Percentiles rank a stretch among this genome's conserved stretches.
These are phyloP conservation scores for Micromesistius poutassou DNA, from an alignment of 2,797 vertebrate genomes.

Conservation along the genomic window DNA sequence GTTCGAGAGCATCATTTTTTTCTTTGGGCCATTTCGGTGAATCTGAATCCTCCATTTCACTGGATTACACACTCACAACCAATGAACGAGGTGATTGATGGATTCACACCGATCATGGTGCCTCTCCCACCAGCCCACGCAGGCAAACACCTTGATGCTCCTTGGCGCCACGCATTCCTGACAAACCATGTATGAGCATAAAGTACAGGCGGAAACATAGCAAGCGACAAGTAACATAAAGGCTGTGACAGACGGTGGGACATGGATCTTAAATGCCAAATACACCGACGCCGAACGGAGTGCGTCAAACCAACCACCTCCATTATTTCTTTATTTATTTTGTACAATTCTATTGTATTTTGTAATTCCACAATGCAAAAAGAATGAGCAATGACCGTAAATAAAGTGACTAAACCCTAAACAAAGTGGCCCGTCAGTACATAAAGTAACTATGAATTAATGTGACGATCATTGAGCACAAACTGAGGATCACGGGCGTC, in stretches of 20 bases:
- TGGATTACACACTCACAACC: background rate
- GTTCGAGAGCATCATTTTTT: background rate
- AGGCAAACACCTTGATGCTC: background rate
- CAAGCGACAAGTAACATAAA: background rate
- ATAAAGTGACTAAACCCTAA: too few relatives aligned
- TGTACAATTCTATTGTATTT: too few relatives aligned
- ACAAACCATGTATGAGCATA: background rate
- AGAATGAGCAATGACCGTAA: too few relatives aligned
- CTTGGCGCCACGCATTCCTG: background rate
- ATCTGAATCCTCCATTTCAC: background rate
- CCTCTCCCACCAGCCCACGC: background rate
- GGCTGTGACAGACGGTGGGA: conserved; percentile 16
- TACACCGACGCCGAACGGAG: too few relatives aligned
- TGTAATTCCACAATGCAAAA: too few relatives aligned
- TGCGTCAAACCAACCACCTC: too few relatives aligned
- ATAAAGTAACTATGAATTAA: too few relatives aligned
- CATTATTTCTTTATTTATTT: too few relatives aligned
- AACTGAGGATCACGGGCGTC: too few relatives aligned
- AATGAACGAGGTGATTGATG: background rate
- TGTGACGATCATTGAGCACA: too few relatives aligned
- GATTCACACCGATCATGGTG: background rate
- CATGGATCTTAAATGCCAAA: too few relatives aligned
- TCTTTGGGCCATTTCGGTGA: background rate
- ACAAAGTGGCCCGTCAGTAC: too few relatives aligned
- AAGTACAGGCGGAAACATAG: background rate